Evolutionary conservation across 2,113 vertebrate genomes (phyloP), one percentile per base, ranked within the genome.

Genomic region (Bos indicus): DNA sequence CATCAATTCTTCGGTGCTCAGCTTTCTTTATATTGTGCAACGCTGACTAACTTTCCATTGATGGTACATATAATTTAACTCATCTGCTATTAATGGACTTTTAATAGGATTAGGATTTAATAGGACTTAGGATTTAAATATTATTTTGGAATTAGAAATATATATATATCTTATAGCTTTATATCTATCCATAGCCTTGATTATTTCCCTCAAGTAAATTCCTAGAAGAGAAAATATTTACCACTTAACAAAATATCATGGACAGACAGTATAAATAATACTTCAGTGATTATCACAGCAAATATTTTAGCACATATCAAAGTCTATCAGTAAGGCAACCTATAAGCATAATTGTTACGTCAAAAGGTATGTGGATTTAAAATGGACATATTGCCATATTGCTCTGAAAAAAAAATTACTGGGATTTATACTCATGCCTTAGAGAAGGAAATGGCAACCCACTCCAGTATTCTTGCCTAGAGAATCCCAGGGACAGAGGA

Each of bases 51-150:
- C 67, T 91, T 91, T 89, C 46, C 36, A 94, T 5, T 88, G 43
- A 78, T 2, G 74, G 15, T 33, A 60, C 8, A 89, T 11, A 46
- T 12, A 71, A 51, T 59, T 71, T 89, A 88, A 60, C 40, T 56
- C 93, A 51, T 8, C 64, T 7, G 46, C 51, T 62, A 60, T 33
- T 94, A 4, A 11, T 91, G 51, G n/a, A 80, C 23, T 71, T 71
- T 21, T 36, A 71, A 71, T 71, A 71, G n/a, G n/a, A 71, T 23
- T 71, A 71, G n/a, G n/a, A 40, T 71, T 40, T 40, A 71, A 71
- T 40, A 71, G 67, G n/a, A 91, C 10, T 26, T 92, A 95, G 43
- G 40, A 77, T 91, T 91, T 97, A 92, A 96, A 71, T 67, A 94
- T 40, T 77, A 93, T 86, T 95, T 80, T 86, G 0, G 13, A 91